Conservation (phyloP, 2,888 invertebrate genomes). For the Drosophila vallismaia region DNA sequence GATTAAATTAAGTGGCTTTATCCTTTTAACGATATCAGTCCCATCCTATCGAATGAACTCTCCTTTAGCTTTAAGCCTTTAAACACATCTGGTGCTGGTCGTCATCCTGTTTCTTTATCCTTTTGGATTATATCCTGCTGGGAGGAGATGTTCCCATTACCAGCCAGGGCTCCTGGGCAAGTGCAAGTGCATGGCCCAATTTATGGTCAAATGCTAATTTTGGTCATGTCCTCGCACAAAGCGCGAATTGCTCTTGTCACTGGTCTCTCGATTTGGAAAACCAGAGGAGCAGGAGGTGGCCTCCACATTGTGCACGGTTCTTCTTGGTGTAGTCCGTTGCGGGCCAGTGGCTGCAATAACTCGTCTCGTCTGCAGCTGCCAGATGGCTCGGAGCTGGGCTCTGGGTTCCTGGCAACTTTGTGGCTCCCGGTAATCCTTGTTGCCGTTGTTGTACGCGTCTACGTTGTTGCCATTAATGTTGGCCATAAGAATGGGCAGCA, state of each 20-base stretch:
- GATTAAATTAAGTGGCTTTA: conserved; percentile 1
- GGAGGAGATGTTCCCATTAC: conserved; percentile 10
- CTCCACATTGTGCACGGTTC: conserved; percentile 22
- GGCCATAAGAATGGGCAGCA: conserved; percentile 29
- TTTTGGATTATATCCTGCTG: neutral
- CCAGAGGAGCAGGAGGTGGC: neutral
- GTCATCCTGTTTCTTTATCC: conserved; percentile 2
- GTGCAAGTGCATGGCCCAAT: conserved; percentile 58
- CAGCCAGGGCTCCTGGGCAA: conserved; percentile 20
- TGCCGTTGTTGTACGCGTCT: conserved; percentile 56
- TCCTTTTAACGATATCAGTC: neutral
- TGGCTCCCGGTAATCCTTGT: conserved; percentile 62
- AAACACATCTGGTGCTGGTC: conserved; percentile 34
- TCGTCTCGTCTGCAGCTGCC: conserved; percentile 51
- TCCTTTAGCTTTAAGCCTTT: conserved; percentile 15
- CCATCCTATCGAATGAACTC: conserved; percentile 2
- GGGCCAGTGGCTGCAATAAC: conserved; percentile 56
- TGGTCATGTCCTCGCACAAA: conserved; percentile 58
- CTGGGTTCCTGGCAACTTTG: conserved; percentile 46
- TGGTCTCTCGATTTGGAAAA: conserved; percentile 2
- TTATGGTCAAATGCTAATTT: conserved; percentile 67
- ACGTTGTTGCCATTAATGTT: conserved; percentile 47
- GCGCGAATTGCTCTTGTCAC: conserved; percentile 59
- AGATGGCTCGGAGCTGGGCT: conserved; percentile 40
- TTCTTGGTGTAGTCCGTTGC: conserved; percentile 24